Evolutionary conservation across 2,888 invertebrate species (phyloP).

Genomic region (Cataglyphis altisquamis): DNA sequence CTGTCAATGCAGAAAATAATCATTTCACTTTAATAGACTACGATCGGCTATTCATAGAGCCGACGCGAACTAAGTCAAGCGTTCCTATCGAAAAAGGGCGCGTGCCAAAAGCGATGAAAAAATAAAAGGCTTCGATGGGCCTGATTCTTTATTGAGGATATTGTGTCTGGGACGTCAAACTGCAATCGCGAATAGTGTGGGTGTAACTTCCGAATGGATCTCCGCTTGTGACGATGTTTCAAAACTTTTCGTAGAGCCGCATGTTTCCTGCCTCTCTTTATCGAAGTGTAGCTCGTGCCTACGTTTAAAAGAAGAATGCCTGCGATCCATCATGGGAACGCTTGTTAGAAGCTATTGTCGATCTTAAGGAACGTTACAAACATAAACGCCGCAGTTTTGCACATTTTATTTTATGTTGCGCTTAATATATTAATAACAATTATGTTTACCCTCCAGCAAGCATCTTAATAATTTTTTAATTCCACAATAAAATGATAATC

Average conservation of each 20-base stretch:
- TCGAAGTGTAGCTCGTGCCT: constrained; percentile 66
- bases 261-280: constrained; percentile 59
- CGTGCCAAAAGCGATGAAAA: constrained; percentile 68
- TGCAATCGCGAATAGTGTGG: constrained; percentile 40
- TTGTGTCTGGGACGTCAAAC: constrained; percentile 10
- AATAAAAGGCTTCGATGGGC: constrained; percentile 21
- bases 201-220: constrained; percentile 66
- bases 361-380: constrained; percentile 4
- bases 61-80: constrained; percentile 43
- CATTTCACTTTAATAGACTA: constrained; percentile 77
- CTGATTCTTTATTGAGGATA: constrained; percentile 65
- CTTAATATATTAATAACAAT: constrained; percentile 4
- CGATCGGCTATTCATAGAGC: constrained; percentile 63
- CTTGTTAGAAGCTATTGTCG: constrained; percentile 80
- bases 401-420: neutral
- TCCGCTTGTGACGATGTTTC: constrained; percentile 50
- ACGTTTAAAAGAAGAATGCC: constrained; percentile 61
- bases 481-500: constrained; percentile 1
- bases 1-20: constrained; percentile 71
- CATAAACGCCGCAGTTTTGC: neutral
- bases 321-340: constrained; percentile 76
- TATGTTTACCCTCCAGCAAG: neutral
- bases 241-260: constrained; percentile 50
- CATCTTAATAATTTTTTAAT: neutral
- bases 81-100: constrained; percentile 61